These are phyloP conservation scores for Caloenas nicobarica DNA, from an alignment of 2,113 vertebrate genomes.

Conservation along the genomic window DNA sequence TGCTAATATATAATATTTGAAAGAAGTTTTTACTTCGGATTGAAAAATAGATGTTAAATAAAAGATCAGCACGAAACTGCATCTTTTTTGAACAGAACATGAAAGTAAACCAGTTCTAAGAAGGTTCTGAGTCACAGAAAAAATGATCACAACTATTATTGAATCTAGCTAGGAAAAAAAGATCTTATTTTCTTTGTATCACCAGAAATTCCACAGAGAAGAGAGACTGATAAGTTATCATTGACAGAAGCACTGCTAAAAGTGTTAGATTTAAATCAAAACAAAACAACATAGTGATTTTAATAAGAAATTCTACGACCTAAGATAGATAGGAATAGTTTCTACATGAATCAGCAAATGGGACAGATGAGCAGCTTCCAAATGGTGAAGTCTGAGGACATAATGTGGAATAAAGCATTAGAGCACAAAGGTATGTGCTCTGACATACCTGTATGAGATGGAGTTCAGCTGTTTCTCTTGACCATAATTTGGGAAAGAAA, in stretches of 20 bases:
- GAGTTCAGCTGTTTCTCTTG: background rate
- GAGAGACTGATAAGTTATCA: background rate
- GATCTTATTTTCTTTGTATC: background rate
- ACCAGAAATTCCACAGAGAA: background rate
- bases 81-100: background rate
- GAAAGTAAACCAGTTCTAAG: background rate
- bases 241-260: background rate
- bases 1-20: background rate
- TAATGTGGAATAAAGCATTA: background rate
- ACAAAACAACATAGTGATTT: background rate
- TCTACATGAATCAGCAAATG: background rate
- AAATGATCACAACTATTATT: background rate
- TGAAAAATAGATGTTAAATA: background rate
- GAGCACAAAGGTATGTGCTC: background rate
- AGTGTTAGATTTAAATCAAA: background rate
- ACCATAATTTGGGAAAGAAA: background rate
- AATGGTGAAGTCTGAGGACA: background rate
- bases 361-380: background rate
- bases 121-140: background rate
- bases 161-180: background rate
- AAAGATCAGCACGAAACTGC: background rate
- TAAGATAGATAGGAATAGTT: background rate
- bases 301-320: background rate
- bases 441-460: background rate
- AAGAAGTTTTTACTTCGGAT: background rate